Base-by-base conservation (phyloP, 1,140 invertebrate genomes). In the Nomia melanderi region DNA sequence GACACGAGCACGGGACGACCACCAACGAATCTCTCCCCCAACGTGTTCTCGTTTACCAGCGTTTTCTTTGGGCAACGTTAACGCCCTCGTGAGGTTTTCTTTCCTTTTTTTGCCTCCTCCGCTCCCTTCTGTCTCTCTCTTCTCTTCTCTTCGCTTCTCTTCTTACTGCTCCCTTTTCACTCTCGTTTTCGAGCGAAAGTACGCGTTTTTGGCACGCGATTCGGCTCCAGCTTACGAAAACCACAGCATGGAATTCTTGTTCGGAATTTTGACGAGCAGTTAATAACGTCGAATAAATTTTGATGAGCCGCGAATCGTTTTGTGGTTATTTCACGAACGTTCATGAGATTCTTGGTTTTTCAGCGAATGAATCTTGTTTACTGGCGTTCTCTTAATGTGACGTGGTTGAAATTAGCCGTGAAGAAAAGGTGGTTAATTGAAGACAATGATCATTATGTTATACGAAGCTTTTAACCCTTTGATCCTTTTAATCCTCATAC, bases 41-140 rank as follows among this genome's bases (percentile, higher is more conserved):
- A 14, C 25, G 53, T 29, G 59, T 50, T 75, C 50, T 65, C 77
- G 44, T 78, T 75, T 67, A 53, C 71, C 71, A 66, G 53, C 54
- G 63, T 64, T 71, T 74, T 78, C 60, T 78, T 62, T 60, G 60
- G 23, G 12, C 69, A 33, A 57, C 36, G 76, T 78, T 62, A 72
- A 78, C 76, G 60, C 76, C 76, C 47, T 78, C 77, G 39, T 29
- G 9, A 50, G 27, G 20, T 75, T 54, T 54, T 29, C 29, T 64
- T 70, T 17, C 3, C 8, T 36, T 23, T 47, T 66, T 47, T 77
- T 27, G 41, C 11, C 1, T 0, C 2, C 5, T 29, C 41, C 17
- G n/a, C 6, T n/a, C 47, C 20, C n/a, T n/a, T n/a, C n/a, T n/a
- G n/a, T n/a, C n/a, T n/a, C n/a, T n/a, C n/a, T n/a, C n/a, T n/a